Evolutionary conservation across 2,797 vertebrate genomes (phyloP), one percentile per base, ranked within the genome.

Genomic region (Octomys mimax): DNA sequence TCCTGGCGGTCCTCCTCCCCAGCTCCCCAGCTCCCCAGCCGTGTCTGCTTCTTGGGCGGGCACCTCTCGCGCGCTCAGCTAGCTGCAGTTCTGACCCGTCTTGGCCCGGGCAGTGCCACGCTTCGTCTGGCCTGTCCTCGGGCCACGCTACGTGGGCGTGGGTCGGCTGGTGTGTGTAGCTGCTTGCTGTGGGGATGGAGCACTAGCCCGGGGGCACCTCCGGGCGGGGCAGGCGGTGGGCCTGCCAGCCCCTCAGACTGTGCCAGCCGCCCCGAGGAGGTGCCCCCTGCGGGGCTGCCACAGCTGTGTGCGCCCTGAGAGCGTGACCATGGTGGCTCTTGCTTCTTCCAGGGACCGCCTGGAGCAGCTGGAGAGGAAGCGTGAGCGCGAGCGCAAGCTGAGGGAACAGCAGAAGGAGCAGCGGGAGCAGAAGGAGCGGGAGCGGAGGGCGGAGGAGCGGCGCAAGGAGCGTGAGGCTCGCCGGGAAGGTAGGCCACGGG

Each of bases 321-420:
- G 42, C 5, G 42, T 42, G 42, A 6, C 42, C 3, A 42, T 4
- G 5, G 5, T 6, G 42, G 42, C 5, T 42, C 42, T 21, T 92
- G 75, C 0, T 62, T 70, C 75, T 97, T 92, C 89, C 98, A 99
- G 99, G 98, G 99, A 99, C 97, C 99, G 99, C 7, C 98, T 99
- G 95, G 99, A 99, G 98, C 99, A 99, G 87, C 98, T 99, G 0
- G 99, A 99, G 94, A 98, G 99, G 9, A 99, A 99, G 96, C 98
- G 99, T 0, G 99, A 99, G 91, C 98, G 99, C 0, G 99, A 99
- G 57, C 98, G 99, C 21, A 99, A 99, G 97, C 97, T 99, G 87
- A 98, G 99, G 1, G 99, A 99, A 83, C 99, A 99, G 95, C 99
- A 99, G 95, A 99, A 99, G 96, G 99, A 99, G 26, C 99, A 99